Percentiles rank a stretch among this genome's conserved stretches.
Conservation (phyloP, 1,140 invertebrate genomes). For the Pseudomyrmex gracilis region DNA sequence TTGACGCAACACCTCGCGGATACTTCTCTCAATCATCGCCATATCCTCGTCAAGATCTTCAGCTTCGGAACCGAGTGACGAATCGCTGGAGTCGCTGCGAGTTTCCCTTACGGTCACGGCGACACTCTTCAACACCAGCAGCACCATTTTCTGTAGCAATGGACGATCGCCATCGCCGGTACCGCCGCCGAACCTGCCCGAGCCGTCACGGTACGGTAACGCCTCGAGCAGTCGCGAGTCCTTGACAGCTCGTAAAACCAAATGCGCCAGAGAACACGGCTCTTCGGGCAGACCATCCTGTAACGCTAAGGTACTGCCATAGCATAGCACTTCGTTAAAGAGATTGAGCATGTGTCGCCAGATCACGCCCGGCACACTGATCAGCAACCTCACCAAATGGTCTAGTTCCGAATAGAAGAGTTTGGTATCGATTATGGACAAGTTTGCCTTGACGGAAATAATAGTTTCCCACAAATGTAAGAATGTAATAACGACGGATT, state of each 20-base stretch:
- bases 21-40: conserved; percentile 94
- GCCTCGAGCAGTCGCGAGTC: conserved; percentile 92
- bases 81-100: conserved; percentile 93
- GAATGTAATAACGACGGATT: conserved; percentile 90
- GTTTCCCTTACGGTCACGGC: conserved; percentile 96
- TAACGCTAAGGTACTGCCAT: conserved; percentile 94
- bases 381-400: conserved; percentile 91
- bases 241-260: conserved; percentile 93
- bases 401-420: conserved; percentile 94
- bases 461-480: conserved; percentile 95
- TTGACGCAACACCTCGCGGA: conserved; percentile 92
- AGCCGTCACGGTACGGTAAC: conserved; percentile 87
- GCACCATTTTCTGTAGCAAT: conserved; percentile 93
- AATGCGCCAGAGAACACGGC: conserved; percentile 93
- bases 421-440: conserved; percentile 95
- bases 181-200: conserved; percentile 86
- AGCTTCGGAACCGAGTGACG: conserved; percentile 92
- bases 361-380: conserved; percentile 91
- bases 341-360: conserved; percentile 94
- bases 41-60: conserved; percentile 95
- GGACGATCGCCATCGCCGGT: conserved; percentile 87
- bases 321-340: conserved; percentile 95
- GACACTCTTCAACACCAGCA: conserved; percentile 94
- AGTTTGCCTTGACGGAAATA: conserved; percentile 96
- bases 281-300: conserved; percentile 95